Conservation (phyloP, 2,888 invertebrate genomes). For the Koerneria pararmatus region DNA sequence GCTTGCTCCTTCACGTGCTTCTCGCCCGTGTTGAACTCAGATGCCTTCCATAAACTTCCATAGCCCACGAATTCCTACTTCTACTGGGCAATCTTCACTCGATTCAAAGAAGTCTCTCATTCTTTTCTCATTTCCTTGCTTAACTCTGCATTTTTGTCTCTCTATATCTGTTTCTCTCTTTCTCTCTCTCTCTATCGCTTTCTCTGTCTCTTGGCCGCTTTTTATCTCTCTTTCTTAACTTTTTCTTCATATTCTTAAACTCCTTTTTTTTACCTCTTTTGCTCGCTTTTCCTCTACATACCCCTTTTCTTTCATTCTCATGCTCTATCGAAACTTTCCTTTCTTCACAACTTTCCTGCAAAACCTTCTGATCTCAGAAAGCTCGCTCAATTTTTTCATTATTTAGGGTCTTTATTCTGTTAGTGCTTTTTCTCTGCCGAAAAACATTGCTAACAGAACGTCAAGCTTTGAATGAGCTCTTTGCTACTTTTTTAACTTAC, state of each 20-base stretch:
- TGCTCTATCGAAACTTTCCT: conserved; percentile 1
- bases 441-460: too few relatives aligned
- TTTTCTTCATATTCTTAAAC: neutral
- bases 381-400: too few relatives aligned
- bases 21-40: neutral
- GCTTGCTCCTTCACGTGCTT: neutral
- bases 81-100: too few relatives aligned
- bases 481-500: too few relatives aligned
- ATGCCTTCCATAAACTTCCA: neutral
- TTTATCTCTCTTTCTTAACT: neutral
- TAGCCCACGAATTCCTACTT: too few relatives aligned
- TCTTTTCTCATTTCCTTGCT: conserved; percentile 3
- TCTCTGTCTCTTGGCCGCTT: neutral
- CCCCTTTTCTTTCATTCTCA: neutral
- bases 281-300: neutral
- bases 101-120: too few relatives aligned
- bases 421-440: too few relatives aligned
- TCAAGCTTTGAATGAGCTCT: too few relatives aligned
- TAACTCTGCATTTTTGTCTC: conserved; percentile 9
- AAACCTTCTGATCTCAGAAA: too few relatives aligned
- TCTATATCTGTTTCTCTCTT: conserved; percentile 8
- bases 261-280: conserved; percentile 6
- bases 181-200: conserved; percentile 7
- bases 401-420: too few relatives aligned
- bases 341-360: neutral